Evolutionary conservation across 2,113 vertebrate genomes (phyloP).

Genomic region (Peromyscus leucopus): DNA sequence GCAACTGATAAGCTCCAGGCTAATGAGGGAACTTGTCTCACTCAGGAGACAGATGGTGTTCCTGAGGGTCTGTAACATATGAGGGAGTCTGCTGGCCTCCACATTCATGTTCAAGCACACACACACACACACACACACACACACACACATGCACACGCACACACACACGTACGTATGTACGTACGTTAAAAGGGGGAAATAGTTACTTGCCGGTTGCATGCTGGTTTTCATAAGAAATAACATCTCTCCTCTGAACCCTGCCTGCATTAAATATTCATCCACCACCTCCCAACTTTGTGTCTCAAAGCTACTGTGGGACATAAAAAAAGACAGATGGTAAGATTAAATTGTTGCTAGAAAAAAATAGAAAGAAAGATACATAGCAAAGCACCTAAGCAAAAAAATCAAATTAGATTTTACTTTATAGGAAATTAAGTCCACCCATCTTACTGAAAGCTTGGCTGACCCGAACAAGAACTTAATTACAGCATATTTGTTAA

Average conservation of each 20-base stretch:
- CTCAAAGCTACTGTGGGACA: slow-evolving; percentile 63
- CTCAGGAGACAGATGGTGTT: not conserved
- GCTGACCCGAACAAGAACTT: not conserved
- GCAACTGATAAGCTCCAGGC: not conserved
- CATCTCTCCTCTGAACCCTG: slow-evolving; percentile 46
- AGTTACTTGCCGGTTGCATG: slow-evolving; percentile 59
- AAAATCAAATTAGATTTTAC: not conserved
- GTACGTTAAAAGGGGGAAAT: slow-evolving; percentile 62
- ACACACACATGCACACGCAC: not conserved
- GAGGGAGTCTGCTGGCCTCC: not conserved
- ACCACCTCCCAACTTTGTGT: slow-evolving; percentile 13
- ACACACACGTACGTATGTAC: not conserved
- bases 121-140: not conserved
- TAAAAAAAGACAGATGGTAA: slow-evolving; percentile 24
- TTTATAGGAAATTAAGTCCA: slow-evolving; percentile 34
- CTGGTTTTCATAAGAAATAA: slow-evolving; percentile 70
- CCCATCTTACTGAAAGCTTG: not conserved
- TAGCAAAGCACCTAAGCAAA: slow-evolving; percentile 64
- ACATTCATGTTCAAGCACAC: not conserved
- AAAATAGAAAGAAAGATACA: slow-evolving; percentile 20
- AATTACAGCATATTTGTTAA: not conserved
- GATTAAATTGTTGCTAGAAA: slow-evolving; percentile 58
- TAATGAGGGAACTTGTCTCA: not conserved
- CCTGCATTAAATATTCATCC: slow-evolving; percentile 41
- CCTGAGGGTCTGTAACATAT: not conserved